Percentiles rank a stretch among this genome's conserved stretches.
These are phyloP conservation scores for Lipophrys pholis DNA, from an alignment of 2,113 vertebrate species.

Conservation along the genomic window DNA sequence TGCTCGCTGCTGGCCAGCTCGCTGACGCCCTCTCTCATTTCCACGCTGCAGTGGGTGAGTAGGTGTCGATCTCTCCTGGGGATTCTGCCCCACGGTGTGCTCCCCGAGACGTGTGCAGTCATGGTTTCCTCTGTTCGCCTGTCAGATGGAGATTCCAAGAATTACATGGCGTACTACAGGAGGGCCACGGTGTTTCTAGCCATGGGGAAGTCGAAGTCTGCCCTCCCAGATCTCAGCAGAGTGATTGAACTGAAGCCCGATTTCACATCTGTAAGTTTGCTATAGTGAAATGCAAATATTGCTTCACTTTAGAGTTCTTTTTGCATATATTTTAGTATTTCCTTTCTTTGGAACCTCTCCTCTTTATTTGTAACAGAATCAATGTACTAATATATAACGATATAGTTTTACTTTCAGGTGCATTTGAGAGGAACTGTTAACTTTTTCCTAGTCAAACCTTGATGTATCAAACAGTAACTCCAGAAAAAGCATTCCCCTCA, in stretches of 20 bases:
- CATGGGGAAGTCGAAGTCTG: constrained; percentile 98
- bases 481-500: too few relatives aligned
- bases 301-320: too few relatives aligned
- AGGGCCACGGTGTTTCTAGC: constrained; percentile 98
- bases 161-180: constrained; percentile 96
- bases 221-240: constrained; percentile 94
- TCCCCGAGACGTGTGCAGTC: neutral
- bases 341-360: too few relatives aligned
- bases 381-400: too few relatives aligned
- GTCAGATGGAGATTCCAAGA: constrained; percentile 94
- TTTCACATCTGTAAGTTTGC: constrained; percentile 91
- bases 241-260: constrained; percentile 98
- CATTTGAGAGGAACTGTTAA: too few relatives aligned
- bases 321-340: too few relatives aligned
- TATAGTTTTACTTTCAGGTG: too few relatives aligned
- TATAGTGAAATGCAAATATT: too few relatives aligned
- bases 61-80: neutral
- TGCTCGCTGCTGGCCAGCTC: constrained; percentile 95
- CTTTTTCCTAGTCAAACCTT: too few relatives aligned
- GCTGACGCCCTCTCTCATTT: constrained; percentile 98
- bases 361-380: too few relatives aligned
- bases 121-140: neutral
- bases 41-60: constrained; percentile 95
- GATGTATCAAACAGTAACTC: too few relatives aligned
- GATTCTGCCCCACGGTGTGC: neutral